Evolutionary conservation across 2,113 vertebrate species (phyloP), one percentile per base, ranked within the genome.

Genomic region (Pelecanus crispus): DNA sequence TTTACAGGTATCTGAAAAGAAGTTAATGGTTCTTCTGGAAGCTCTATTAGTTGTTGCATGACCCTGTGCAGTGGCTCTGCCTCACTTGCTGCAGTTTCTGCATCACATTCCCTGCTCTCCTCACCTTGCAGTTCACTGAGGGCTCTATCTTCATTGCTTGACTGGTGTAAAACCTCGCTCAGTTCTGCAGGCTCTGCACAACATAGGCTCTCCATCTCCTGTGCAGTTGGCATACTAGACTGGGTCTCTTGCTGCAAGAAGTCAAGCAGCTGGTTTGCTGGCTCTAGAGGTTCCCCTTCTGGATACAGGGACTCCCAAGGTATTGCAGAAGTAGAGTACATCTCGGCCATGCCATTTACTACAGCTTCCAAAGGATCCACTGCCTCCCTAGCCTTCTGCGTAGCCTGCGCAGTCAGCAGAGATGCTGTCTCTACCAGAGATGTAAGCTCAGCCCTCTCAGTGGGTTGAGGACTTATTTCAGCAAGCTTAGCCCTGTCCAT

Each of bases 391-490:
- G 42, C 15, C 25, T 50, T 21, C 83, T 65, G 86, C 2, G 1
- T 6, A 32, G 7, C 38, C 38, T 65, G 50, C 38, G 14, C 8
- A 6, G 10, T 17, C 52, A 73, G 47, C 0, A 32, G 24, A 16
- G 36, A 6, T 20, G 29, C 10, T 7, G 58, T 15, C 38, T 86
- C 49, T 1, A 17, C 11, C 66, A 29, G 25, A 5, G 1, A 12
- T 5, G 8, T 1, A 11, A 72, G 29, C 81, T 58, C 45, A 49
- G 42, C n/a, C 17, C 17, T 25, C 1, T 12, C 15, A 9, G 56
- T 1, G 9, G 25, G 1, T 2, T 0, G 47, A 75, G 44, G 61
- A 1, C 20, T 83, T 4, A 1, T 1, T 32, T 32, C 36, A 20
- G 44, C 66, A 68, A 36, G 18, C 13, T 17, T 1, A 29, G 22